A percentile compares a stretch with the other conserved stretches of the same genome.
Conservation (phyloP, 1,140 invertebrate species). For the Drosophila micromelanica region DNA sequence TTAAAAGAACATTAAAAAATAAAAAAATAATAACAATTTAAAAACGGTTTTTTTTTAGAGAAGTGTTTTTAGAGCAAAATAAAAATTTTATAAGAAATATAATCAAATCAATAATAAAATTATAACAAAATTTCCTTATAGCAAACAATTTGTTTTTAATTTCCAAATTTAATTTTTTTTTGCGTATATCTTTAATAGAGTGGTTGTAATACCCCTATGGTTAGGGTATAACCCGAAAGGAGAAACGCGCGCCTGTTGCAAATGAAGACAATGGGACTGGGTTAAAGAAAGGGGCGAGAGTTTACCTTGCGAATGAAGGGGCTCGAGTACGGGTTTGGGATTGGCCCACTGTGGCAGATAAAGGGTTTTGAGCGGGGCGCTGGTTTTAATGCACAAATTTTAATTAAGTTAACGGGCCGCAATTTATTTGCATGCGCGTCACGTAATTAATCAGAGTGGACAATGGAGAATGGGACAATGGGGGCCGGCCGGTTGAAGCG, state of each 20-base stretch:
- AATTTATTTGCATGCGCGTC: slow-evolving; percentile 78
- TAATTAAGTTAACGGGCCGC: slow-evolving; percentile 78
- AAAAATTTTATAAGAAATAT: too few species aligned
- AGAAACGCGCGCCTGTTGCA: slow-evolving; percentile 1
- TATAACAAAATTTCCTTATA: too few species aligned
- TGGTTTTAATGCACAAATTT: slow-evolving; percentile 65
- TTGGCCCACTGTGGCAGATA: not conserved
- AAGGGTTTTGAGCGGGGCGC: not conserved
- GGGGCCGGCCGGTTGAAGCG: not conserved
- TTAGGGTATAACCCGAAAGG: not conserved
- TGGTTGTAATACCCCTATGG: not conserved
- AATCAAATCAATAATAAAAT: too few species aligned
- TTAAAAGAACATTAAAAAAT: not conserved
- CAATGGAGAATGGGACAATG: slow-evolving; percentile 23
- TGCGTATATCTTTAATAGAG: too few species aligned
- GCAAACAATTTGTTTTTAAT: too few species aligned
- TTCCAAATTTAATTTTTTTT: too few species aligned
- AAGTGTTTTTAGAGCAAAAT: too few species aligned
- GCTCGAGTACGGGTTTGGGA: too few species aligned
- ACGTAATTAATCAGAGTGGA: slow-evolving; percentile 75
- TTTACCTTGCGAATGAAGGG: slow-evolving; percentile 31
- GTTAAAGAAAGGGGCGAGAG: slow-evolving; percentile 19
- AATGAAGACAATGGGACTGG: slow-evolving; percentile 33
- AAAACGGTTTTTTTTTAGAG: not conserved
- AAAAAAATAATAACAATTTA: not conserved